These are phyloP conservation scores for Galagoides demidoff DNA, from an alignment of 2,797 vertebrate species.

Conservation along the genomic window DNA sequence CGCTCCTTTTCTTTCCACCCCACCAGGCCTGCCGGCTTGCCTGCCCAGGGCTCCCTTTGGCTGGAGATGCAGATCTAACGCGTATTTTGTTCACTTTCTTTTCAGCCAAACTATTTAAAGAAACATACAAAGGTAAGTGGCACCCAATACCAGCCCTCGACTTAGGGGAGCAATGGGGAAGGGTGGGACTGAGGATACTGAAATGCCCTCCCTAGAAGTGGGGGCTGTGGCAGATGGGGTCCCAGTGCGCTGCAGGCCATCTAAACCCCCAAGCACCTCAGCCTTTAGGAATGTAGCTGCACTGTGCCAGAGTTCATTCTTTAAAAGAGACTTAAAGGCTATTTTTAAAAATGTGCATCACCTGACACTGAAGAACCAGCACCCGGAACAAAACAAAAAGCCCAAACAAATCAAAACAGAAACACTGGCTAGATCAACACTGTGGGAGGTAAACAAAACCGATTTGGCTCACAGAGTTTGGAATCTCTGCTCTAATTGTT, in stretches of 20 bases:
- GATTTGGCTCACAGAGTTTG: not conserved
- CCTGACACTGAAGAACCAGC: not conserved
- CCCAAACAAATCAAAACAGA: not conserved
- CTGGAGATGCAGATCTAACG: not conserved
- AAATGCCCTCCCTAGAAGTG: not conserved
- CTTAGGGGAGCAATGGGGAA: not conserved
- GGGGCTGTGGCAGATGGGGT: not conserved
- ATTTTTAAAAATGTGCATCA: not conserved
- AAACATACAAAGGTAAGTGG: not conserved
- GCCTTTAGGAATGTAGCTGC: not conserved
- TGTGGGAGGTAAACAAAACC: not conserved
- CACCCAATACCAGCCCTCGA: not conserved
- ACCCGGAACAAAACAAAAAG: not conserved
- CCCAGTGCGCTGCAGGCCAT: not conserved
- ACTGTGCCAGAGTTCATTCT: not conserved
- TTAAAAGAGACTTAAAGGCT: not conserved
- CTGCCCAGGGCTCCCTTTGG: not conserved
- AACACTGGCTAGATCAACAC: not conserved
- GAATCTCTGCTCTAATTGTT: not conserved
- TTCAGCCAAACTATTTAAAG: not conserved
- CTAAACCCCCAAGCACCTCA: not conserved
- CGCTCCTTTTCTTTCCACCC: not conserved
- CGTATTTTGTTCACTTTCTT: constrained; percentile 15
- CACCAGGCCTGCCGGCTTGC: not conserved
- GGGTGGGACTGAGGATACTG: not conserved